phyloP scores from a whole-genome alignment of 1,140 invertebrate species.

The Carposina sasakii region DNA sequence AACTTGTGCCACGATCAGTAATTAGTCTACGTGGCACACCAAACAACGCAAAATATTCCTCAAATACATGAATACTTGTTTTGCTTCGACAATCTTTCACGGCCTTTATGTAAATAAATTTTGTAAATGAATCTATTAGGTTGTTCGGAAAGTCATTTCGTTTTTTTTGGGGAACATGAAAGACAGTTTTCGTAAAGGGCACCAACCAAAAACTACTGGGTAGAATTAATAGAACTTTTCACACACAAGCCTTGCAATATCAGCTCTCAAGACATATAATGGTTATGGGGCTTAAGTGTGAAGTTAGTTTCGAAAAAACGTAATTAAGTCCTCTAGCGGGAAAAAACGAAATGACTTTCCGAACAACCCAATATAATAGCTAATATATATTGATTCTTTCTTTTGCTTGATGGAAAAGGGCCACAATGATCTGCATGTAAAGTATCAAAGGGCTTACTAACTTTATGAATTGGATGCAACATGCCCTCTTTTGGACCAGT shows the following conservation, averaged over 20 bases:
- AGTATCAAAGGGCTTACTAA: constrained; percentile 1
- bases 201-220: too few relatives aligned
- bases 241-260: too few relatives aligned
- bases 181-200: too few relatives aligned
- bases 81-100: constrained; percentile 18
- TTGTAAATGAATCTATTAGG: constrained; percentile 8
- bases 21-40: constrained; percentile 25
- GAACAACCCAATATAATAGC: too few relatives aligned
- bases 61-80: constrained; percentile 11
- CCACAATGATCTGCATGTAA: constrained; percentile 7
- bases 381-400: neutral
- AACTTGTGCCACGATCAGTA: constrained; percentile 18
- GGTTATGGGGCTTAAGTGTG: too few relatives aligned
- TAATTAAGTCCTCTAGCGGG: too few relatives aligned
- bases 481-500: constrained; percentile 6
- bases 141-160: too few relatives aligned
- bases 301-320: too few relatives aligned
- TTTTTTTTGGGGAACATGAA: too few relatives aligned
- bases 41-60: constrained; percentile 20
- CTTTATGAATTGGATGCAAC: constrained; percentile 3
- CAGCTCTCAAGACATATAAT: too few relatives aligned
- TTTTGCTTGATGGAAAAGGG: constrained; percentile 1
- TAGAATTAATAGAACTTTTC: too few relatives aligned
- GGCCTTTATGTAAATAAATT: constrained; percentile 25
- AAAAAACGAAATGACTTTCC: too few relatives aligned